A percentile compares a stretch with the other conserved stretches of the same genome.
Conservation (phyloP, 2,797 vertebrate genomes). For the Platalea minor region DNA sequence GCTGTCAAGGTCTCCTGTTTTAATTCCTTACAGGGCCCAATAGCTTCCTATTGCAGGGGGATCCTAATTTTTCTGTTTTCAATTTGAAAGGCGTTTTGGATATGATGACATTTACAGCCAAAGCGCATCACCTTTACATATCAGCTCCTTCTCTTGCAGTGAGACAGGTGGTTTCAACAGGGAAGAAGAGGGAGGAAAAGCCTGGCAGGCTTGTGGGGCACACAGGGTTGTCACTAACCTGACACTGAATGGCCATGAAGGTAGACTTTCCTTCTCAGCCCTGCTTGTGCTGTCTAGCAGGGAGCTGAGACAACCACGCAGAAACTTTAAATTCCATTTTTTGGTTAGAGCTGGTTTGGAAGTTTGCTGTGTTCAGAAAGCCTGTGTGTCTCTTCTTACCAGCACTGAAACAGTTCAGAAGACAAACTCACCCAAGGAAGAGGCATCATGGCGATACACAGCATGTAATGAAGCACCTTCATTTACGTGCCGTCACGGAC, state of each 20-base stretch:
- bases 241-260: rapidly evolving
- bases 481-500: rapidly evolving
- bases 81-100: neutral
- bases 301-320: neutral
- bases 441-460: neutral
- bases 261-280: neutral
- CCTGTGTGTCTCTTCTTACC: neutral
- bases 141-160: neutral
- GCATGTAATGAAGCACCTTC: neutral
- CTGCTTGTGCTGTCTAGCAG: rapidly evolving
- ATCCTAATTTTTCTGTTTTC: neutral
- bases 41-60: neutral
- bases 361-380: neutral
- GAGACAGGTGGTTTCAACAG: neutral
- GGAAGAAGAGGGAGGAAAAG: neutral
- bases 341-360: neutral
- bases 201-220: neutral
- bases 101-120: neutral
- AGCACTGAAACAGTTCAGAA: neutral
- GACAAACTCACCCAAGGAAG: neutral
- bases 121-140: neutral
- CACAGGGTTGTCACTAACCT: neutral
- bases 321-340: neutral
- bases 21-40: neutral
- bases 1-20: neutral